phyloP scores from a whole-genome alignment of 2,113 vertebrate species.

The Actenoides lindsayi region DNA sequence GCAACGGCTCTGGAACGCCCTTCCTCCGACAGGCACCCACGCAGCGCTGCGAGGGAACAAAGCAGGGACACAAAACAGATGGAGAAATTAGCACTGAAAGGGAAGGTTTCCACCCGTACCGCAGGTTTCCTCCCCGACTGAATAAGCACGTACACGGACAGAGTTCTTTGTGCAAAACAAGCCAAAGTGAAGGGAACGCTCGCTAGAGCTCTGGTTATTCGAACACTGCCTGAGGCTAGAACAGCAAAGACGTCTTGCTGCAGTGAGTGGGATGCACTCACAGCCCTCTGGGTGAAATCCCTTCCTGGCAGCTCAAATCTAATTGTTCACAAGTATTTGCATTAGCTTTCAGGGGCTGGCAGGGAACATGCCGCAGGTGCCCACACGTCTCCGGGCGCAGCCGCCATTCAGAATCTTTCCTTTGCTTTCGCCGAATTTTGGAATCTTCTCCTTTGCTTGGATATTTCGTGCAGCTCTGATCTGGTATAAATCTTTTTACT shows the following conservation, averaged over 20 bases:
- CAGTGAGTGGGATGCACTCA: not conserved
- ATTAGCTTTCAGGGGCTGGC: not conserved
- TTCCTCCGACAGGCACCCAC: conserved; percentile 27
- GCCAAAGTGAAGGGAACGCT: not conserved
- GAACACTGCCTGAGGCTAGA: not conserved
- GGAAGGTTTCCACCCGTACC: not conserved
- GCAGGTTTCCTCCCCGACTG: not conserved
- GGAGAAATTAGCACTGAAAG: not conserved
- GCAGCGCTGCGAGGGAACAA: not conserved
- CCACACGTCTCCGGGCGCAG: not conserved
- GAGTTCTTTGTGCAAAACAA: not conserved
- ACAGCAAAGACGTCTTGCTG: not conserved
- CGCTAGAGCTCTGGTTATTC: not conserved
- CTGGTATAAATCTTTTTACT: accelerated
- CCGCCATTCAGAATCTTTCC: accelerated
- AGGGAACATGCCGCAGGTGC: not conserved
- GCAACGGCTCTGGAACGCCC: not conserved
- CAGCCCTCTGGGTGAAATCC: not conserved
- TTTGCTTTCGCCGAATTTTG: not conserved
- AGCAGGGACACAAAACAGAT: conserved; percentile 7
- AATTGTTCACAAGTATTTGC: not conserved
- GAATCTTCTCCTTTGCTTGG: not conserved
- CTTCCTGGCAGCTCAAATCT: not conserved
- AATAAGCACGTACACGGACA: not conserved
- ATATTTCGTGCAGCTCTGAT: not conserved